Conservation (phyloP, 2,797 vertebrate species). For the Strix occidentalis region DNA sequence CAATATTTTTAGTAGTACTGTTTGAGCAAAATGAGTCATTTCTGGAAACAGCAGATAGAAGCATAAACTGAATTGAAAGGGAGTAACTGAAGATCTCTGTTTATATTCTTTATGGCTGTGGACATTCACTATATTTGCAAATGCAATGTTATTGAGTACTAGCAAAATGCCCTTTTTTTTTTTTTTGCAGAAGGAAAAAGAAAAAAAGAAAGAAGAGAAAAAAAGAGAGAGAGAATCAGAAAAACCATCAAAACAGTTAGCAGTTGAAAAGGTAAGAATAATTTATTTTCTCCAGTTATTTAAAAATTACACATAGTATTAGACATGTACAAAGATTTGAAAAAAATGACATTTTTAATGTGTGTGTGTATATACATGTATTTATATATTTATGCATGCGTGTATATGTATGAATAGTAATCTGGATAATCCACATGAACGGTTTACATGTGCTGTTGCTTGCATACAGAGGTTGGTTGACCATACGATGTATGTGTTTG, state of each 20-base stretch:
- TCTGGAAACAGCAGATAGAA: not conserved
- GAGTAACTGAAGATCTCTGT: not conserved
- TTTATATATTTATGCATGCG: accelerated
- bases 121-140: not conserved
- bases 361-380: not conserved
- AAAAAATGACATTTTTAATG: not conserved
- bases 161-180: not conserved
- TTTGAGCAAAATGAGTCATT: not conserved
- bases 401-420: not conserved
- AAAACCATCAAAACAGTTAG: conserved; percentile 80
- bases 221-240: conserved; percentile 88
- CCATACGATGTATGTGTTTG: accelerated
- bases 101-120: not conserved
- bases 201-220: conserved; percentile 93
- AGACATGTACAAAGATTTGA: not conserved
- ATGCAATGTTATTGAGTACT: not conserved
- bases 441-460: not conserved
- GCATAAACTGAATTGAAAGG: not conserved
- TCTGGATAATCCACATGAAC: not conserved
- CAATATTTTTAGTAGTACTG: not conserved
- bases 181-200: conserved; percentile 86
- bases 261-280: conserved; percentile 85
- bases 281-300: not conserved
- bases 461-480: not conserved
- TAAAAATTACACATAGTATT: not conserved